These are phyloP conservation scores for Trachymyrmex cornetzi DNA, from an alignment of 1,140 invertebrate genomes.

Conservation along the genomic window DNA sequence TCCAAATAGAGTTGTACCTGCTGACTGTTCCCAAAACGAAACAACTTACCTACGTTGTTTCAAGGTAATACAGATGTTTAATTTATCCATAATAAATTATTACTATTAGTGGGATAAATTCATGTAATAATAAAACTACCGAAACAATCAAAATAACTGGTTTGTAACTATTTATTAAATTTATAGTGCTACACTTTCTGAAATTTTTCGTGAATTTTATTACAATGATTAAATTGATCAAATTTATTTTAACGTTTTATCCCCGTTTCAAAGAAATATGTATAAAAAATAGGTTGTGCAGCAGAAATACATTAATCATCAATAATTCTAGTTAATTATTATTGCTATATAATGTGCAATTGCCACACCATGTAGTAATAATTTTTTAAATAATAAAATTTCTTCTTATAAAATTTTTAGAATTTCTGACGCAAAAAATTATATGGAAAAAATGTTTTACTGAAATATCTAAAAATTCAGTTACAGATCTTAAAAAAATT, in stretches of 20 bases:
- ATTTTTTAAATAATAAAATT: background rate
- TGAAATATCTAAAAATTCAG: too few species aligned
- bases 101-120: background rate
- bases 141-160: background rate
- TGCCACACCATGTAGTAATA: background rate
- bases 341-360: background rate
- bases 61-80: slow-evolving; percentile 26
- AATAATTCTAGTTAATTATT: background rate
- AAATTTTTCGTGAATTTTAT: background rate
- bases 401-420: too few species aligned
- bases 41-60: slow-evolving; percentile 12
- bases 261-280: background rate
- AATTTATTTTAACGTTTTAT: background rate
- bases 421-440: too few species aligned
- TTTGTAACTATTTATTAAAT: background rate
- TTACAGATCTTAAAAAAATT: too few species aligned
- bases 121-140: background rate
- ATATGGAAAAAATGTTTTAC: too few species aligned
- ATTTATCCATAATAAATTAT: background rate
- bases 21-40: slow-evolving; percentile 62
- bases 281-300: too few species aligned
- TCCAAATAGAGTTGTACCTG: slow-evolving; percentile 81
- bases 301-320: background rate
- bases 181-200: background rate
- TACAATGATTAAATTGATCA: background rate